These are phyloP conservation scores for Notarius quadriscutis DNA, from an alignment of 2,113 vertebrate species.

Conservation along the genomic window DNA sequence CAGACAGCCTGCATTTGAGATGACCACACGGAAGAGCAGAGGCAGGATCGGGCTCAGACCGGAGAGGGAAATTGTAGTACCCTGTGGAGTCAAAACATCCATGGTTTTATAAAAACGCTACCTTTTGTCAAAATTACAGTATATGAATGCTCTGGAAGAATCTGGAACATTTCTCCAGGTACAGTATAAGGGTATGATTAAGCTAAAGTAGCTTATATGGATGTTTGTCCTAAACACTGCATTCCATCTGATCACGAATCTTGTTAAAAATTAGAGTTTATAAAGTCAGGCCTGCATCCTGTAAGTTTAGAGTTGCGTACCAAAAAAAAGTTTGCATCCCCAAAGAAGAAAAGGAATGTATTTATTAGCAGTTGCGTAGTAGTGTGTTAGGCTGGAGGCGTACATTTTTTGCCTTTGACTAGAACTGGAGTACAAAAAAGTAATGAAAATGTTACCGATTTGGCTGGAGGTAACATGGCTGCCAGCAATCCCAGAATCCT, in stretches of 20 bases:
- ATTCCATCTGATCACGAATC: neutral
- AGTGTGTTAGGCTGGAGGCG: neutral
- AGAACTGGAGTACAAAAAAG: neutral
- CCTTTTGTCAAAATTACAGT: neutral
- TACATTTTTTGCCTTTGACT: neutral
- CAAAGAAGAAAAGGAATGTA: neutral
- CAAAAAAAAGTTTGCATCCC: neutral
- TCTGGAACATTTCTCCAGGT: neutral
- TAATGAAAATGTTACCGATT: constrained; percentile 73
- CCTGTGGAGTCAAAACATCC: constrained; percentile 64
- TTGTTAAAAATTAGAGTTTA: neutral
- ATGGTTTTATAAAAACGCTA: neutral
- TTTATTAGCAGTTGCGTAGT: neutral
- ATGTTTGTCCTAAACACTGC: neutral
- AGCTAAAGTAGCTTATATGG: neutral
- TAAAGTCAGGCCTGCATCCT: neutral
- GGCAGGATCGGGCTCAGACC: constrained; percentile 88
- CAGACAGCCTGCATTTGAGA: constrained; percentile 92
- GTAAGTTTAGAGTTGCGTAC: neutral
- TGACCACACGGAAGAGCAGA: constrained; percentile 90
- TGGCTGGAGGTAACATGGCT: constrained; percentile 90
- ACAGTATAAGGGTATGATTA: neutral
- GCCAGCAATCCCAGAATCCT: constrained; percentile 92
- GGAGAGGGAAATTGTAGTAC: constrained; percentile 74
- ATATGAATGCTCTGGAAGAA: neutral